A percentile compares a stretch with the other conserved stretches of the same genome.
Evolutionary conservation across 2,113 vertebrate genomes (phyloP).

Genomic region (pig (Sus scrofa)): T2T-Sscrofa CM000818.6:73573001-73573500

Average conservation of each 20-base stretch:
- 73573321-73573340: not conserved
- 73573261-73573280: conserved; percentile 36
- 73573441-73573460: conserved; percentile 58
- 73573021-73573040: not conserved
- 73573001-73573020: not conserved
- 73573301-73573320: conserved; percentile 33
- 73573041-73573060: not conserved
- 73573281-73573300: conserved; percentile 16
- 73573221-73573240: conserved; percentile 5
- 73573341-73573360: conserved; percentile 20
- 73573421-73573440: conserved; percentile 58
- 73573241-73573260: conserved; percentile 35
- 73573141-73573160: conserved; percentile 51
- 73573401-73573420: conserved; percentile 50
- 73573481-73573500: conserved; percentile 47
- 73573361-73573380: not conserved
- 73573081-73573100: conserved; percentile 52
- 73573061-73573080: conserved; percentile 47
- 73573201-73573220: conserved; percentile 56
- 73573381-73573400: conserved; percentile 45
- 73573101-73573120: conserved; percentile 54
- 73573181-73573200: conserved; percentile 53
- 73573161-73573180: conserved; percentile 55
- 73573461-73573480: not conserved
- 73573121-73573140: conserved; percentile 4